phyloP scores from a whole-genome alignment of 2,797 vertebrate genomes.

The Etheostoma perlongum region DNA sequence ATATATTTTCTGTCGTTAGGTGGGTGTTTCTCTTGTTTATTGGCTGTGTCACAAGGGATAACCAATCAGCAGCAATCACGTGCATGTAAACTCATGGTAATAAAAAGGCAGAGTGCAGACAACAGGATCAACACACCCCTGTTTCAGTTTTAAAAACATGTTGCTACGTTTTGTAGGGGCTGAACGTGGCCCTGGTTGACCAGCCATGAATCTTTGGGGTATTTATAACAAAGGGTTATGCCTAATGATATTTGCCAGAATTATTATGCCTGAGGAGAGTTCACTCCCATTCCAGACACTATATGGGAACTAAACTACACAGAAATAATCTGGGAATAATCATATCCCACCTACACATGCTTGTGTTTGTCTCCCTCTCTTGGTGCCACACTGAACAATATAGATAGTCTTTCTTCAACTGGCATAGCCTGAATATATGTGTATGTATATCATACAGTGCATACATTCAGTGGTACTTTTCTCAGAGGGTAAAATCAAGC shows the following conservation, averaged over 20 bases:
- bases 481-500: constrained; percentile 18
- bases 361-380: constrained; percentile 64
- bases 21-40: too few relatives aligned
- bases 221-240: constrained; percentile 8
- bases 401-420: background rate
- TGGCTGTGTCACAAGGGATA: too few relatives aligned
- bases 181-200: constrained; percentile 9
- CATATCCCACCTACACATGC: background rate
- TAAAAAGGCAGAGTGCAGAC: too few relatives aligned
- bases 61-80: too few relatives aligned
- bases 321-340: constrained; percentile 15
- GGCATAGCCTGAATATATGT: constrained; percentile 19
- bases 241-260: background rate
- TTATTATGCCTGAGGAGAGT: background rate
- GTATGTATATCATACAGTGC: background rate
- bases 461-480: constrained; percentile 18
- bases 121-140: too few relatives aligned
- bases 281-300: background rate
- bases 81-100: too few relatives aligned
- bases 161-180: too few relatives aligned
- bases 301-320: constrained; percentile 2
- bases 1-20: too few relatives aligned
- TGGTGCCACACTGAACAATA: constrained; percentile 27
- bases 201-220: constrained; percentile 6
- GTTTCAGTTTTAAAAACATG: too few relatives aligned